These are phyloP conservation scores for Agrilus cyanescens DNA, from an alignment of 2,888 invertebrate genomes.

Conservation along the genomic window DNA sequence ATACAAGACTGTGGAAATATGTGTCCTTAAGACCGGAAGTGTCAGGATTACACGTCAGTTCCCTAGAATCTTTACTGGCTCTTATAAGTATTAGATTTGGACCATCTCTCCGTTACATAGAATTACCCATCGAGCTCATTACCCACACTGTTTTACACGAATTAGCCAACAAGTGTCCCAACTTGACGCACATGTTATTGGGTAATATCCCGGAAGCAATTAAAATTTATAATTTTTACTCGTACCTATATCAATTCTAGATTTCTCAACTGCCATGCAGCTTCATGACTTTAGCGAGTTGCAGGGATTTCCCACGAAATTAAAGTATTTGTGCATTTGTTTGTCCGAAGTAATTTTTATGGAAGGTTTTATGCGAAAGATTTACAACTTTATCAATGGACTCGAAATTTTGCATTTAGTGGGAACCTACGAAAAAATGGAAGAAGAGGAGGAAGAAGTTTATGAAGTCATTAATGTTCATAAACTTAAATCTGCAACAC, in stretches of 20 bases:
- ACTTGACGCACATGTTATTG: conserved; percentile 88
- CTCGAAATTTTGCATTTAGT: conserved; percentile 93
- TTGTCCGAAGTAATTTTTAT: conserved; percentile 99
- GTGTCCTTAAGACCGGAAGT: conserved; percentile 95
- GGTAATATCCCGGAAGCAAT: too few species aligned
- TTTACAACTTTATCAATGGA: conserved; percentile 98
- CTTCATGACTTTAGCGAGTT: conserved; percentile 98
- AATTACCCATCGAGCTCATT: conserved; percentile 90
- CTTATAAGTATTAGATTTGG: conserved; percentile 83
- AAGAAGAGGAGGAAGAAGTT: conserved; percentile 98
- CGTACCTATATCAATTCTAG: conserved; percentile 31
- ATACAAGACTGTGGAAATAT: conserved; percentile 88
- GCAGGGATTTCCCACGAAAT: conserved; percentile 95
- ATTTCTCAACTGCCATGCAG: conserved; percentile 98
- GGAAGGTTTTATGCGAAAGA: conserved; percentile 99
- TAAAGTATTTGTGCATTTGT: conserved; percentile 76
- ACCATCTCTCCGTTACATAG: conserved; percentile 77
- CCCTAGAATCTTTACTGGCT: conserved; percentile 74
- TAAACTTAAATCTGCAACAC: conserved; percentile 95
- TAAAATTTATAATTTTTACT: too few species aligned
- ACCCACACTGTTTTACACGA: conserved; percentile 96
- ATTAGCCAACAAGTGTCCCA: conserved; percentile 89
- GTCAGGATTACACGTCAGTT: conserved; percentile 85
- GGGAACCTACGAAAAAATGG: conserved; percentile 94
- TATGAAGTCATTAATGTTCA: conserved; percentile 99